phyloP scores from a whole-genome alignment of 2,113 vertebrate genomes.

The Panthera uncia region DNA sequence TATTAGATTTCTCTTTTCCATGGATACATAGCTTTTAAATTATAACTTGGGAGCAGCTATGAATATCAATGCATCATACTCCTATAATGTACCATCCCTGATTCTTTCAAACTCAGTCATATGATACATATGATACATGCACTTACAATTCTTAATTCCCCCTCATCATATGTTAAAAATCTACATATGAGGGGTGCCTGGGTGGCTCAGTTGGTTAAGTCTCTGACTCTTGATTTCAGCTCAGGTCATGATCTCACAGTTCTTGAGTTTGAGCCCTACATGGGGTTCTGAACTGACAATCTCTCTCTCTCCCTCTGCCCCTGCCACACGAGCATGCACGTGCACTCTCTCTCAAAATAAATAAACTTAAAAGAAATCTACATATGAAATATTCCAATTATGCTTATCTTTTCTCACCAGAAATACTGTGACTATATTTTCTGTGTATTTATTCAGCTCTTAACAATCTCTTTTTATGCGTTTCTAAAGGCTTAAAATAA shows the following conservation, averaged over 20 bases:
- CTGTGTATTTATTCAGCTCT: constrained; percentile 5
- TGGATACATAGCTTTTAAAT: neutral
- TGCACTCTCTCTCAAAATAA: no score
- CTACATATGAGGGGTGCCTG: neutral
- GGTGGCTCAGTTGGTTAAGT: no score
- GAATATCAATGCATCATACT: neutral
- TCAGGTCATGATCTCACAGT: no score
- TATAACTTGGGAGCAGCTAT: neutral
- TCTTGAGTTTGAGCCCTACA: no score
- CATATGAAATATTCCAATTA: neutral
- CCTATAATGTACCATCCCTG: neutral
- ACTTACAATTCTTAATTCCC: neutral
- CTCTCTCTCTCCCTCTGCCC: no score
- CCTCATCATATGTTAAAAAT: neutral
- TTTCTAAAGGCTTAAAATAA: constrained; percentile 22
- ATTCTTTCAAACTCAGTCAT: constrained; percentile 20
- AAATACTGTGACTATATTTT: neutral
- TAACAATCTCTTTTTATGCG: neutral
- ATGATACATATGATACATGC: neutral
- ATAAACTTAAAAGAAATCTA: neutral
- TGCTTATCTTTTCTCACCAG: neutral
- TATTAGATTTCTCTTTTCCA: constrained; percentile 3
- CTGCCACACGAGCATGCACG: no score
- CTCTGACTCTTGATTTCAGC: no score
- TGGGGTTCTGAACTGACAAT: no score